phyloP scores from a whole-genome alignment of 2,113 vertebrate species.

The Noctilio leporinus region DNA sequence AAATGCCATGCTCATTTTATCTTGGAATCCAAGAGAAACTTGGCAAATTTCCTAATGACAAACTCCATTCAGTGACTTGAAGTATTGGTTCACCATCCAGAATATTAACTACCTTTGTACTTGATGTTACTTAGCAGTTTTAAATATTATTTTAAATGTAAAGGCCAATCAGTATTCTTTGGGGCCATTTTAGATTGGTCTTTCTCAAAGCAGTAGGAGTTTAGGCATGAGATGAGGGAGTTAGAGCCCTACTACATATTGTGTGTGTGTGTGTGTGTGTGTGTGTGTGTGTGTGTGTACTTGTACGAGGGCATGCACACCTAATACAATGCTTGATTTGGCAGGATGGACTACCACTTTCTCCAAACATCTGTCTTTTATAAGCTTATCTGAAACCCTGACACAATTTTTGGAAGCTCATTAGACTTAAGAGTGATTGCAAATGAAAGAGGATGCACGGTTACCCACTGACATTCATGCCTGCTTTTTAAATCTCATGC shows the following conservation, averaged over 20 bases:
- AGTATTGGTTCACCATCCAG: constrained; percentile 2
- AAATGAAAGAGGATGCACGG: constrained; percentile 77
- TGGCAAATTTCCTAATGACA: constrained; percentile 22
- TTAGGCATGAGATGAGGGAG: background rate
- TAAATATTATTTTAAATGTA: background rate
- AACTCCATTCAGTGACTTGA: background rate
- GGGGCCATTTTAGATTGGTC: background rate
- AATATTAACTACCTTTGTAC: constrained; percentile 29
- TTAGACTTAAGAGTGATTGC: constrained; percentile 83
- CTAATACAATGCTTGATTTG: background rate
- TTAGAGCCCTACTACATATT: accelerated
- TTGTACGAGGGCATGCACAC: accelerated
- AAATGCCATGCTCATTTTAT: constrained; percentile 27
- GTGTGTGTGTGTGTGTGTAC: background rate
- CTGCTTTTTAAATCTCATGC: constrained; percentile 78
- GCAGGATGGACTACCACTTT: background rate
- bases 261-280: background rate
- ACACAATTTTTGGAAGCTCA: constrained; percentile 81
- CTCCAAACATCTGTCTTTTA: constrained; percentile 27
- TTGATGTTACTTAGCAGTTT: background rate
- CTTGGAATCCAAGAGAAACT: constrained; percentile 46
- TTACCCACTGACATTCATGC: constrained; percentile 82
- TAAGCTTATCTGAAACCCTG: constrained; percentile 65
- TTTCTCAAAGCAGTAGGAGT: background rate
- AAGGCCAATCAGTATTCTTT: background rate